Evolutionary conservation across 2,888 invertebrate species (phyloP).

Genomic region (Lepidocyrtinus sp.): DNA sequence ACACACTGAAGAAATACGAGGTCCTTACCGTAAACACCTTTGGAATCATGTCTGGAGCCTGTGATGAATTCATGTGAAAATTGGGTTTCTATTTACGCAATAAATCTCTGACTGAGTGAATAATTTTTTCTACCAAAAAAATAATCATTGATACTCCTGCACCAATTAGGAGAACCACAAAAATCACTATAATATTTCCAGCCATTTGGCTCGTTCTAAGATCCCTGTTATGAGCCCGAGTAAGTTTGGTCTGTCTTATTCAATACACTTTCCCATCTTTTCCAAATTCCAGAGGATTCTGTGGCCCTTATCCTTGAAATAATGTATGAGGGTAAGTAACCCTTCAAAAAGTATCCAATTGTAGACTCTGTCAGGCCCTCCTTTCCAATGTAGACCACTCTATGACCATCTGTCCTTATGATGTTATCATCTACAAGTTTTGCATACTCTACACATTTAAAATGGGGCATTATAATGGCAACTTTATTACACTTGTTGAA

Average conservation of each 20-base stretch:
- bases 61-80: too few species aligned
- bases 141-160: too few species aligned
- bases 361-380: background rate
- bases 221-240: background rate
- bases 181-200: background rate
- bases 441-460: background rate
- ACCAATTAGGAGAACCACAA: background rate
- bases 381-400: slow-evolving; percentile 1
- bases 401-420: background rate
- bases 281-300: background rate
- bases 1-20: too few species aligned
- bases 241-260: background rate
- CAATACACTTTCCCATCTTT: background rate
- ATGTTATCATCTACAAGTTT: background rate
- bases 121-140: too few species aligned
- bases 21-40: too few species aligned
- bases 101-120: too few species aligned
- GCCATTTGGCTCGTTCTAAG: background rate
- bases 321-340: background rate
- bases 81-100: too few species aligned
- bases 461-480: background rate
- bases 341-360: background rate
- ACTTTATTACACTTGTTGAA: background rate
- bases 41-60: too few species aligned
- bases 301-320: background rate